Evolutionary conservation across 2,797 vertebrate genomes (phyloP), one percentile per base, ranked within the genome.

Genomic region (Sebastes matsubarae): DNA sequence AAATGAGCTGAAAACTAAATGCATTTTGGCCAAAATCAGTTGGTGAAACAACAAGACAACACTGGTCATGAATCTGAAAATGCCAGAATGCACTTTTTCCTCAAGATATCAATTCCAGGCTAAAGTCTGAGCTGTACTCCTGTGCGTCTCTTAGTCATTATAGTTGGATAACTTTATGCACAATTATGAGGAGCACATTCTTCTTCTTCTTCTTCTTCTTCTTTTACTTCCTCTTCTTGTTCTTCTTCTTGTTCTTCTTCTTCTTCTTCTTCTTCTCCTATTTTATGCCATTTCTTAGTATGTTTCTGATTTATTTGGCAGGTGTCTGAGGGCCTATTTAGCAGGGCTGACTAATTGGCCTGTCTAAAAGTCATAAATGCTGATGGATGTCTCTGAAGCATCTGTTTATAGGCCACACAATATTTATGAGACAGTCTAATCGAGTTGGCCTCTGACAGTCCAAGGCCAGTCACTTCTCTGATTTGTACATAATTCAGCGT

Each of bases 331-430:
- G 76, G 7, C 71, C 58, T 18, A 4, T 72, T 82, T 52, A 82
- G n/a, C 61, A 66, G 63, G 57, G n/a, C 36, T 18, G 42, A 78
- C 75, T 74, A 72, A 85, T 34, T 74, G 76, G 32, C 68, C 32
- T 68, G 68, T 80, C 59, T 25, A 27, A 57, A 77, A 77, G 63
- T 78, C 69, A 75, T 73, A 79, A 83, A 72, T 72, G 46, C 54
- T 79, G 46, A 80, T 81, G 58, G 42, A 75, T 75, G 30, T 11
- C 34, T 75, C 63, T 57, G 65, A 68, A 67, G 18, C 25, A 63
- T 79, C 46, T 46, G 68, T 84, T 87, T 86, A 89, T 85, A 89
- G 79, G 75, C 76, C 63, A 85, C 76, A 88, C 87, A 83, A 81
- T 76, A 80, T 89, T 90, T 82, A 92, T 73, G 80, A 75, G 82